A percentile compares a stretch with the other conserved stretches of the same genome.
Conservation (phyloP, 2,113 vertebrate species). For the Stigmatopora argus region DNA sequence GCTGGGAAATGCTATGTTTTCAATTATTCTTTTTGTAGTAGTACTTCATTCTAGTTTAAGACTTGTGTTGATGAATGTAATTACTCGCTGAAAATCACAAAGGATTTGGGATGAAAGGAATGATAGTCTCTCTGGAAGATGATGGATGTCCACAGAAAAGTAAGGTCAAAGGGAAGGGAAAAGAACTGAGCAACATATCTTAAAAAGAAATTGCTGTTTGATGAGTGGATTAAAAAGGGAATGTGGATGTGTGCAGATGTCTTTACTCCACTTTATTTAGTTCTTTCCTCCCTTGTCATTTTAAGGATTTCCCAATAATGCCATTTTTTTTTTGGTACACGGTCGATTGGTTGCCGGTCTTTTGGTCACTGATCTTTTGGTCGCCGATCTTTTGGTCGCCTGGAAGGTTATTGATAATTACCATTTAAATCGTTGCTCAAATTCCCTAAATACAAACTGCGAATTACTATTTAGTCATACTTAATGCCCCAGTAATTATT, state of each 20-base stretch:
- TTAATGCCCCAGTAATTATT: no score
- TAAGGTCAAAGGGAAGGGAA: slow-evolving; percentile 23
- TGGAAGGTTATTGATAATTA: no score
- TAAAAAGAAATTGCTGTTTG: slow-evolving; percentile 12
- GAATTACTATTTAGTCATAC: no score
- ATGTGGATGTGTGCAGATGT: neutral
- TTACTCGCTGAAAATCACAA: neutral
- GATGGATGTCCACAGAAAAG: slow-evolving; percentile 8
- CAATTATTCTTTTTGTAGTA: neutral
- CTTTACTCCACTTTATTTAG: neutral
- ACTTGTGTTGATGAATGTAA: neutral
- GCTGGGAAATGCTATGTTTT: neutral
- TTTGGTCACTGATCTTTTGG: no score
- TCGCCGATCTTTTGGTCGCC: no score
- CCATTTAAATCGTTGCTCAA: no score
- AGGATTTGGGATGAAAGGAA: slow-evolving; percentile 3
- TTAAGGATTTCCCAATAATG: neutral
- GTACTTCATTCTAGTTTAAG: neutral
- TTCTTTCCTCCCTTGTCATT: neutral
- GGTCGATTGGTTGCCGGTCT: no score
- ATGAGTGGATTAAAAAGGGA: slow-evolving; percentile 5
- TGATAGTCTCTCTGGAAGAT: slow-evolving; percentile 18
- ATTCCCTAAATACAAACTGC: no score
- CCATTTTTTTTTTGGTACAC: no score
- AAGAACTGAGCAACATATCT: neutral